phyloP scores from a whole-genome alignment of 2,888 invertebrate species.

The Xestia rhomboidea region DNA sequence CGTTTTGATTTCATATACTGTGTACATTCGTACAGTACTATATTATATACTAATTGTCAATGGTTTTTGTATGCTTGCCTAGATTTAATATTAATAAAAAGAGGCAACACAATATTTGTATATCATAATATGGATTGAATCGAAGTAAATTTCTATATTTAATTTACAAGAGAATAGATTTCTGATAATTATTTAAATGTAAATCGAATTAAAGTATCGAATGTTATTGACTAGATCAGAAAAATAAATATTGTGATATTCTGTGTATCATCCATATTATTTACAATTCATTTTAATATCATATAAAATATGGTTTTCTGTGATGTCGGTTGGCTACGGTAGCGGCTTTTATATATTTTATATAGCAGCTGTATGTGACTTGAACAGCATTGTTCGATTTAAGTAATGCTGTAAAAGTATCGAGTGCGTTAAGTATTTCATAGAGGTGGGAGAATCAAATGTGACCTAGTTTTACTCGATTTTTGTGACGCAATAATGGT shows the following conservation, averaged over 20 bases:
- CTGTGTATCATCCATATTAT: constrained; percentile 68
- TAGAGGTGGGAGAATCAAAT: constrained; percentile 50
- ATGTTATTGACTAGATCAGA: constrained; percentile 78
- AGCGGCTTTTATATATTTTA: constrained; percentile 29
- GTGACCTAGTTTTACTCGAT: constrained; percentile 26
- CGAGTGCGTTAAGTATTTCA: constrained; percentile 32
- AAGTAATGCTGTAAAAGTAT: constrained; percentile 24
- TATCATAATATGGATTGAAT: constrained; percentile 50
- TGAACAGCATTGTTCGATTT: constrained; percentile 32
- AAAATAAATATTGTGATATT: constrained; percentile 72
- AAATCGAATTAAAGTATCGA: constrained; percentile 64
- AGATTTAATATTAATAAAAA: constrained; percentile 72
- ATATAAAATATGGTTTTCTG: constrained; percentile 54
- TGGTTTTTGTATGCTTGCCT: constrained; percentile 65
- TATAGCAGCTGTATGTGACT: constrained; percentile 18
- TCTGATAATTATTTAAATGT: constrained; percentile 57
- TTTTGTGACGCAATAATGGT: constrained; percentile 50
- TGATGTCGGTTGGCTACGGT: constrained; percentile 48
- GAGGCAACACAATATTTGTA: constrained; percentile 66
- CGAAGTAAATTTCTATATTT: constrained; percentile 56
- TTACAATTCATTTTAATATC: constrained; percentile 52
- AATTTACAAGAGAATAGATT: constrained; percentile 57
- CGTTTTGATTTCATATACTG: constrained; percentile 56
- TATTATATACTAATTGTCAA: constrained; percentile 38
- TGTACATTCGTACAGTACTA: constrained; percentile 40